phyloP scores from a whole-genome alignment of 2,888 invertebrate species.

The Spicauda simplicius region DNA sequence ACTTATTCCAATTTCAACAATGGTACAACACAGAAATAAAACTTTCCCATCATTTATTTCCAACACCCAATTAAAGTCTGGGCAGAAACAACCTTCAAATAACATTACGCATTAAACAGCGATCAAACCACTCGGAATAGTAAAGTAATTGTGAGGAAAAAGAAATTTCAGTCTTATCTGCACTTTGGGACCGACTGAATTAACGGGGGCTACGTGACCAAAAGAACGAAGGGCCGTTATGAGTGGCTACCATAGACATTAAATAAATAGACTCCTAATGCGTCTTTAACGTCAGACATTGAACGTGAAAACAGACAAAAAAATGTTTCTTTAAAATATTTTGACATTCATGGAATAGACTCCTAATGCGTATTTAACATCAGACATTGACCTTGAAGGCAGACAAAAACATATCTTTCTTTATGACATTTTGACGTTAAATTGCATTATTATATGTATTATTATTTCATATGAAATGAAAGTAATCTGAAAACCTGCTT shows the following conservation, averaged over 20 bases:
- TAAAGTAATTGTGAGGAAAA: slow-evolving; percentile 15
- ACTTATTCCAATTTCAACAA: no score
- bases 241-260: background rate
- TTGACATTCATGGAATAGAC: no score
- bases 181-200: slow-evolving; percentile 17
- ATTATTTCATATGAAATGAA: no score
- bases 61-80: background rate
- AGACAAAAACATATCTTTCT: no score
- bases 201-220: slow-evolving; percentile 20
- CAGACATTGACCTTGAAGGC: no score
- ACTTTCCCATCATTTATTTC: background rate
- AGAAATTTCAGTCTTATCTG: slow-evolving; percentile 23
- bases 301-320: no score
- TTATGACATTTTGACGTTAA: no score
- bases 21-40: background rate
- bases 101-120: slow-evolving; percentile 18
- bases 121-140: slow-evolving; percentile 19
- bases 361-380: background rate
- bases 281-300: no score
- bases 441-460: no score
- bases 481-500: no score
- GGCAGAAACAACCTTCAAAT: slow-evolving; percentile 13
- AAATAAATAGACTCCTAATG: background rate
- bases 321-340: no score
- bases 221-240: slow-evolving; percentile 3